Evolutionary conservation across 2,888 invertebrate species (phyloP).

Genomic region (Phragmatobia fuliginosa): DNA sequence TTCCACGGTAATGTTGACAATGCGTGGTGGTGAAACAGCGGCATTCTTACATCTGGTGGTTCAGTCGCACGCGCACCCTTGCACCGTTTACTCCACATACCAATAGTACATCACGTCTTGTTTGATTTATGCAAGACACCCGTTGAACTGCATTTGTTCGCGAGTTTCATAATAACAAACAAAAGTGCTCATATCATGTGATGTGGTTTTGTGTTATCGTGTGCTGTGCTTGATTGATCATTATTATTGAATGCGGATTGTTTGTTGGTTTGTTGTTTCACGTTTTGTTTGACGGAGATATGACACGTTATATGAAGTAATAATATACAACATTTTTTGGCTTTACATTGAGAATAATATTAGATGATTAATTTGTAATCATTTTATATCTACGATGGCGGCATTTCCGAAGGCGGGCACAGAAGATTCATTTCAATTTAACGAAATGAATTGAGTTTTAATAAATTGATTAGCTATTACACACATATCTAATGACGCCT

Average conservation of each 20-base stretch:
- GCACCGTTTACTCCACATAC: slow-evolving; percentile 72
- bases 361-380: neutral
- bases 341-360: neutral
- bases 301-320: slow-evolving; percentile 1
- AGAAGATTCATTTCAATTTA: neutral
- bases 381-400: slow-evolving; percentile 21
- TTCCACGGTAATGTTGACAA: slow-evolving; percentile 83
- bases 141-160: slow-evolving; percentile 16
- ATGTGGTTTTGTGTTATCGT: slow-evolving; percentile 40
- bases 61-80: slow-evolving; percentile 79
- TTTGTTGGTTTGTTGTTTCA: slow-evolving; percentile 48
- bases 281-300: slow-evolving; percentile 3
- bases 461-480: neutral
- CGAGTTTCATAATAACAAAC: slow-evolving; percentile 43
- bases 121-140: slow-evolving; percentile 31
- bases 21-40: slow-evolving; percentile 82
- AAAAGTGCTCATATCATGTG: slow-evolving; percentile 46
- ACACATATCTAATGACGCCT: neutral
- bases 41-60: slow-evolving; percentile 60
- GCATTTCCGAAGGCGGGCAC: slow-evolving; percentile 26
- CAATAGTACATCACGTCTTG: slow-evolving; percentile 57
- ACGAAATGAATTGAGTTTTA: neutral
- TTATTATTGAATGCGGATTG: slow-evolving; percentile 51
- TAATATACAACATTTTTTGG: neutral
- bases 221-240: slow-evolving; percentile 28